Evolutionary conservation across 2,888 invertebrate genomes (phyloP).

Genomic region (Toxonevra muliebris): DNA sequence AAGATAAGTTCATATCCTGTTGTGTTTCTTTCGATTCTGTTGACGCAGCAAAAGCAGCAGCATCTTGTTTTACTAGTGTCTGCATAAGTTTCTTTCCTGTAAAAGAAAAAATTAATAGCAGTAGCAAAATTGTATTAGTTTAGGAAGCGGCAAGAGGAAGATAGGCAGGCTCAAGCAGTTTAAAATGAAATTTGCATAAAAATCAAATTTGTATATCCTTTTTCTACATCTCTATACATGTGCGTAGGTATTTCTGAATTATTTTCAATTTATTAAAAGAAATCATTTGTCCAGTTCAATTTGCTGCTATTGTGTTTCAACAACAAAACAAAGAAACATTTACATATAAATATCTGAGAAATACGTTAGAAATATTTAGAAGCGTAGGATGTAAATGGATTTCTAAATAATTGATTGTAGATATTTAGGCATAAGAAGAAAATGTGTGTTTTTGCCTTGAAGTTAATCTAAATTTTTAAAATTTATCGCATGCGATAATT

Average conservation of each 20-base stretch:
- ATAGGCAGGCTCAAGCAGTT: neutral
- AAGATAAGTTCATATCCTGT: neutral
- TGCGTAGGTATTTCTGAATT: neutral
- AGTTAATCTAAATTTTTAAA: too few species aligned
- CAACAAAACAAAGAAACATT: too few species aligned
- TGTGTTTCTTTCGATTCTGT: neutral
- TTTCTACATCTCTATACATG: neutral
- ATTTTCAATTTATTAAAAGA: slow-evolving; percentile 26
- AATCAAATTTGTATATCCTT: slow-evolving; percentile 43
- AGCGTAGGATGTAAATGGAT: too few species aligned
- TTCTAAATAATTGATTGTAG: too few species aligned
- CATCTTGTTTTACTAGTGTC: neutral
- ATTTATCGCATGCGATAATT: too few species aligned
- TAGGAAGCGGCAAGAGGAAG: too few species aligned
- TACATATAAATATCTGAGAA: too few species aligned
- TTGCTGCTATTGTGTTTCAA: neutral
- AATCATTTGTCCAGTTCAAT: slow-evolving; percentile 21
- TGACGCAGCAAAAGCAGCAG: slow-evolving; percentile 8
- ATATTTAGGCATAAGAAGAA: too few species aligned
- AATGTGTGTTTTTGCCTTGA: too few species aligned
- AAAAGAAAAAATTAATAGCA: too few species aligned
- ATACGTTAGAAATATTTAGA: too few species aligned
- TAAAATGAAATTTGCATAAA: slow-evolving; percentile 45
- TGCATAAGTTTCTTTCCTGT: neutral
- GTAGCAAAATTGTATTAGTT: too few species aligned